Base-by-base conservation (phyloP, 2,888 invertebrate genomes). In the Eupithecia dodoneata region DNA sequence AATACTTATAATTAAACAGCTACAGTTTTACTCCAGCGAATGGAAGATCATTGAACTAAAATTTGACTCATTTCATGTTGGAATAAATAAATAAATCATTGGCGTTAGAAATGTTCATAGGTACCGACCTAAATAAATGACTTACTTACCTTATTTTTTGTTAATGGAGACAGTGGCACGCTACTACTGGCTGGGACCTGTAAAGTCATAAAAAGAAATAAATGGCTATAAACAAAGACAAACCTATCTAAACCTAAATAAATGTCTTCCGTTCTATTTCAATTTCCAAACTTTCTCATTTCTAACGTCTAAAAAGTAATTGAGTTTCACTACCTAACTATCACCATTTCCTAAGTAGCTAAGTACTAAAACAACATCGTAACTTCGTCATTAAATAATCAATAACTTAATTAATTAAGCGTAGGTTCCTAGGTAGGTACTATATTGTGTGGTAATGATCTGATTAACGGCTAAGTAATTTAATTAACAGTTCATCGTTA, bases 401-500 rank as follows among this genome's bases (percentile, higher is more conserved):
- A 42, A 13, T 66, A 7, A 66, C 42, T 77, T 72, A 72, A 47
- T 44, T 72, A 74, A 72, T 74, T 77, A 18, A 13, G 41, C 65
- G 41, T 41, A 41, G 65, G 65, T 41, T 1, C 12, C 0, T 9
- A 47, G 47, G 47, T 49, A 52, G 47, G 47, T 49, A 52, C 18
- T 59, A 66, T 59, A 66, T 66, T 66, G 66, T 66, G 66, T 41
- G 66, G 66, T 66, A 42, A 63, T 63, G 63, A 30, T 63, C 63
- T 66, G 66, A 66, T 66, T 66, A 65, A 41, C 65, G 42, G 65
- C 13, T 65, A 6, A 30, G 65, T 66, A 66, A 66, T 66, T 66
- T 41, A 74, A 74, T 77, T 77, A 77, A 49, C 72, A 69, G 74
- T 69, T 47, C 69, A 42, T 49, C 59, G 45, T 76, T 49, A 30